Conservation (phyloP, 2,113 vertebrate genomes). For the Cavia porcellus region DNA sequence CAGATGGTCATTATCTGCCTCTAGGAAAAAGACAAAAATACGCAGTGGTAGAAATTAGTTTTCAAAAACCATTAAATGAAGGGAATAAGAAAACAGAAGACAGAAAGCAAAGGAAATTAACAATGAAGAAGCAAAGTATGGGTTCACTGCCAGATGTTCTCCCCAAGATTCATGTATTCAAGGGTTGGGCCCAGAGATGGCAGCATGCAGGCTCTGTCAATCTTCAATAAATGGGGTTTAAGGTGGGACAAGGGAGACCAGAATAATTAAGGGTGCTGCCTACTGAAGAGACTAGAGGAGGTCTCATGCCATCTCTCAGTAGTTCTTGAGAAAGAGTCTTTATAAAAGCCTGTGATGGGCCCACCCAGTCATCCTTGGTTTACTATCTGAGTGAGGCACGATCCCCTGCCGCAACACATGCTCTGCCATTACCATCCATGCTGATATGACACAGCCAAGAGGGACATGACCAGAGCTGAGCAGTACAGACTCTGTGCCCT, state of each 20-base stretch:
- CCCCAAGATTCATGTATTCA: not conserved
- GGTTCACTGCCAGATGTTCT: not conserved
- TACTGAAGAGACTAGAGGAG: not conserved
- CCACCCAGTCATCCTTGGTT: not conserved
- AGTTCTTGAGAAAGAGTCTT: not conserved
- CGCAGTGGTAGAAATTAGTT: not conserved
- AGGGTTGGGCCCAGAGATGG: not conserved
- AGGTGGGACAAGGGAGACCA: not conserved
- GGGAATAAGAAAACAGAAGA: not conserved
- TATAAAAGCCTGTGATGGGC: not conserved
- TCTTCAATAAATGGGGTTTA: no score
- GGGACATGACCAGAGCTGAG: not conserved
- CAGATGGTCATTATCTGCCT: not conserved
- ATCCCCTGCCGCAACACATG: no score
- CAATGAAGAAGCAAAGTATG: not conserved
- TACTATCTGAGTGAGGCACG: not conserved
- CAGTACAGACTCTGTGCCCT: not conserved
- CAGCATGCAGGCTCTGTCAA: not conserved
- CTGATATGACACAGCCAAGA: not conserved
- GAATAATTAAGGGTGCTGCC: not conserved
- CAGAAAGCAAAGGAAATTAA: not conserved
- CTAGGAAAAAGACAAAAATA: not conserved
- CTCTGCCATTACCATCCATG: no score
- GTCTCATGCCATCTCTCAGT: not conserved
- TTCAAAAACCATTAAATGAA: slow-evolving; percentile 20